Evolutionary conservation across 1,140 invertebrate genomes (phyloP), one percentile per base, ranked within the genome.

Genomic region (Maniola jurtina): DNA sequence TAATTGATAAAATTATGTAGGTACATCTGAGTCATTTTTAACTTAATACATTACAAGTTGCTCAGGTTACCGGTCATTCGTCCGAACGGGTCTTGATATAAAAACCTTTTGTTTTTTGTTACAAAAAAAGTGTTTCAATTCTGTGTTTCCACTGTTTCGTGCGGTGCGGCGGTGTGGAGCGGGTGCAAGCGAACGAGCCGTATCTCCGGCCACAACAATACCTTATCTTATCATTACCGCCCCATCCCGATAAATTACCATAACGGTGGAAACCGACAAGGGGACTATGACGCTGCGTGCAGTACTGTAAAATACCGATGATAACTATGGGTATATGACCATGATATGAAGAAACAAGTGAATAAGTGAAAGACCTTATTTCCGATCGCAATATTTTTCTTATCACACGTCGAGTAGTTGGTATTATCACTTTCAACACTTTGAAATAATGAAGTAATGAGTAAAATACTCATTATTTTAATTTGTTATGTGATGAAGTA

Each of bases 141-240:
- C 48, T 40, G 59, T 61, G 33, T 45, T 59, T 54, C 61, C 57
- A 58, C 38, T 40, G 68, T 61, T 65, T 42, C 48, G 70, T 45
- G 61, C 57, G 56, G 40, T 35, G 56, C 54, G 55, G 48, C 52
- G 61, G 50, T 15, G 68, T 42, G 65, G 47, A 68, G 58, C 68
- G 60, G 61, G 40, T 66, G 64, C 61, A 57, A 63, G 70, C 68
- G 72, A 79, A 72, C 77, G 77, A 77, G 76, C 64, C 84, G 79
- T 87, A 79, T 84, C 83, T 87, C 86, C 84, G 79, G 76, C 72
- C 70, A 66, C 75, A 80, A 86, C 81, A 83, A 82, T 81, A 77
- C 83, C 83, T 83, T 89, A 86, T 88, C 87, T 88, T 89, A 89
- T 88, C 85, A 81, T 81, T 75, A 75, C 81, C 75, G 75, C 76